Conservation (phyloP, 2,888 invertebrate species). For the Tethea ocularis region DNA sequence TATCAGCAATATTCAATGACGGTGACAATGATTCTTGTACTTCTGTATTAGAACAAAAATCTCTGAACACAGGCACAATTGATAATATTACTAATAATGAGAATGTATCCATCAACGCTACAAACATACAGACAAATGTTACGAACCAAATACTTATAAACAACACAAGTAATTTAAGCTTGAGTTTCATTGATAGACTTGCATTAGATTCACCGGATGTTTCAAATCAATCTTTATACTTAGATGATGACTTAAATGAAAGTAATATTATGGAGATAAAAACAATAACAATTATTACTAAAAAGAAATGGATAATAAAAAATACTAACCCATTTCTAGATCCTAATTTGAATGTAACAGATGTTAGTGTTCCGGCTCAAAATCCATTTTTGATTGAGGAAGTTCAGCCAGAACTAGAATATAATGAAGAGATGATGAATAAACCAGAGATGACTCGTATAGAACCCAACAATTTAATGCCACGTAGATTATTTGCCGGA, state of each 20-base stretch:
- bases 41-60: conserved; percentile 63
- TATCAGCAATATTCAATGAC: conserved; percentile 31
- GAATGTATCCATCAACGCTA: conserved; percentile 42
- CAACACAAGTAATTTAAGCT: conserved; percentile 63
- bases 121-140: conserved; percentile 63
- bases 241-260: conserved; percentile 80
- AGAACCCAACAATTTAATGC: conserved; percentile 47
- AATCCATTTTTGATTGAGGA: conserved; percentile 64
- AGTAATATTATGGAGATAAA: conserved; percentile 83
- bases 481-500: conserved; percentile 64
- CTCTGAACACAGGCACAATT: conserved; percentile 37
- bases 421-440: conserved; percentile 50
- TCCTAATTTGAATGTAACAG: conserved; percentile 47
- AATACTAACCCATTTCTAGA: conserved; percentile 78
- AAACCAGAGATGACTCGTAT: conserved; percentile 33
- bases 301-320: conserved; percentile 58
- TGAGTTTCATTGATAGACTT: conserved; percentile 77
- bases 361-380: conserved; percentile 32
- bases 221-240: conserved; percentile 69
- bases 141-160: conserved; percentile 69
- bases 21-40: conserved; percentile 59
- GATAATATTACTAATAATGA: conserved; percentile 27
- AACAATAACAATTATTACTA: conserved; percentile 77
- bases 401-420: conserved; percentile 56
- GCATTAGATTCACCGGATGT: conserved; percentile 68